Evolutionary conservation across 1,140 invertebrate species (phyloP), one percentile per base, ranked within the genome.

Genomic region (Apis florea): DNA sequence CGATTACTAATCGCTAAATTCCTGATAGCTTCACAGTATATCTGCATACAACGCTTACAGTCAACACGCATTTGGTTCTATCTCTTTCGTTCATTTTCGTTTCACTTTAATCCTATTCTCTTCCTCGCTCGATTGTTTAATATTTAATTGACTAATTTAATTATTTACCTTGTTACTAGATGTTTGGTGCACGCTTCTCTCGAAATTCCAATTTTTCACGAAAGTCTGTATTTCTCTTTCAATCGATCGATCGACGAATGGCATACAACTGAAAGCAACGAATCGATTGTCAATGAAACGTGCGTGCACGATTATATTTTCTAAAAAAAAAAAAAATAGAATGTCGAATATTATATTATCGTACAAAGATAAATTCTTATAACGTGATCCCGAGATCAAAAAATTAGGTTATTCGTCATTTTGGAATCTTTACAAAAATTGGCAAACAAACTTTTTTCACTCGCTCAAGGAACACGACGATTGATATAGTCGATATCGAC

Each of bases 81-180:
- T 47, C 58, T 47, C n/a, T 31, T 64, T 31, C 3, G 12, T 6
- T n/a, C 24, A 17, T 59, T 54, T 63, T 56, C 40, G 1, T 31
- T 58, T 63, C 49, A 9, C 67, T 61, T 53, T 13, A 6, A 19
- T 11, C 21, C 47, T 31, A 47, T n/a, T 2, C 56, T 17, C 21
- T 24, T 11, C 17, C 54, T 40, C 15, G 21, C 19, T 72, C 77
- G 66, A 86, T 77, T 51, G 56, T 83, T 81, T 64, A 54, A 70
- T 31, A 40, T 85, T 84, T 88, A 89, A 89, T 89, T 88, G 88
- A 89, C 87, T 89, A 88, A 86, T 89, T 88, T 86, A 79, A 82
- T 89, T 77, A 84, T 53, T 40, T 61, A 56, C 58, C 68, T 75
- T 74, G 47, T 83, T 58, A 64, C 64, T 64, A 59, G 58, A 69